phyloP scores from a whole-genome alignment of 2,797 vertebrate species.

The Muraenolepis orangiensis region DNA sequence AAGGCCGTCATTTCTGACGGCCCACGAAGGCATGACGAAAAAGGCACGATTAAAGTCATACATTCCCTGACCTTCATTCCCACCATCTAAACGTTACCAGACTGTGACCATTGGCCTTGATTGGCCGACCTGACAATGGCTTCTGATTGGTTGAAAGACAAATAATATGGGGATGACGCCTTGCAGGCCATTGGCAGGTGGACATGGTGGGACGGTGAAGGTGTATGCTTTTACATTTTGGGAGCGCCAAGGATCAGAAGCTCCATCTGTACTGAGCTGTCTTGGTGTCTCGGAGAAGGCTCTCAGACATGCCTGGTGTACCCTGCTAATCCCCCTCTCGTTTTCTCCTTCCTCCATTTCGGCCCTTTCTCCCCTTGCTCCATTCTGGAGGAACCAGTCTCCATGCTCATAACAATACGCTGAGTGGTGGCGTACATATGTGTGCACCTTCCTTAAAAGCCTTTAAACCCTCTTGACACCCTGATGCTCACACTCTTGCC shows the following conservation, averaged over 20 bases:
- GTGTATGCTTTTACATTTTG: constrained; percentile 27
- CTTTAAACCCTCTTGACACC: constrained; percentile 41
- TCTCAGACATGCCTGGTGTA: constrained; percentile 64
- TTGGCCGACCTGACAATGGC: constrained; percentile 10
- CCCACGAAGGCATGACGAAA: not conserved
- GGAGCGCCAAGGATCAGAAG: constrained; percentile 32
- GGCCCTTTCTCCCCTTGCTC: constrained; percentile 26
- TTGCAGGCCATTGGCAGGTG: constrained; percentile 20
- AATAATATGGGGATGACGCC: constrained; percentile 1
- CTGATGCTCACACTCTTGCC: constrained; percentile 18
- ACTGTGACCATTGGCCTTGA: not conserved
- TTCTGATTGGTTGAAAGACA: constrained; percentile 19
- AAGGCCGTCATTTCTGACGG: constrained; percentile 2
- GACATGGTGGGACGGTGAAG: not conserved
- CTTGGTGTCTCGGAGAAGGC: constrained; percentile 55
- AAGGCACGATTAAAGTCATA: constrained; percentile 13
- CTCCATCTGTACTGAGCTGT: constrained; percentile 64
- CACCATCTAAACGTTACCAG: not conserved
- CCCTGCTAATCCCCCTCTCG: constrained; percentile 57
- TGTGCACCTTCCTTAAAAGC: constrained; percentile 50
- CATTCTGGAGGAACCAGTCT: constrained; percentile 40
- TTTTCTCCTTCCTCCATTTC: constrained; percentile 40
- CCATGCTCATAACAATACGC: constrained; percentile 51
- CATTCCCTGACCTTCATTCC: constrained; percentile 4
- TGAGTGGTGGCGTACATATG: constrained; percentile 45